A percentile compares a stretch with the other conserved stretches of the same genome.
phyloP scores from a whole-genome alignment of 2,797 vertebrate species.

The Dendrocincla tyrannina region DNA sequence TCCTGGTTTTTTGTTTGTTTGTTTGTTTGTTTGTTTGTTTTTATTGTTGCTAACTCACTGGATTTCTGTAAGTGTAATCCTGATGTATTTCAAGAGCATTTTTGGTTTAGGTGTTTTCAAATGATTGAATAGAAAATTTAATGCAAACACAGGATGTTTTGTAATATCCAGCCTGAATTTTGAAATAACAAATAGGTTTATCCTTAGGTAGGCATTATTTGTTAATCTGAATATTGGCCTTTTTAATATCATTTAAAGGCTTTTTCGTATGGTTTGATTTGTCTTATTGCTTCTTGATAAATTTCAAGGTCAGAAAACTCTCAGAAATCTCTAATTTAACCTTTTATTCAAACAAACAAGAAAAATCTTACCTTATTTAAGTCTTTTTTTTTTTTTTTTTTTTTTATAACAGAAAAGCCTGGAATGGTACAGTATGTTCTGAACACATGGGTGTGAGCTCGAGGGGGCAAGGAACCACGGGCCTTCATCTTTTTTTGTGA shows the following conservation, averaged over 20 bases:
- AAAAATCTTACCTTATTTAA: not conserved
- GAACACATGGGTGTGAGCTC: not conserved
- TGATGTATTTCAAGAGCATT: not conserved
- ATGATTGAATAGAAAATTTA: not conserved
- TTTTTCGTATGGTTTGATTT: not conserved
- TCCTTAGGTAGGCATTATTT: not conserved
- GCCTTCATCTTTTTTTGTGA: not conserved
- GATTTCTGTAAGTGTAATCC: not conserved
- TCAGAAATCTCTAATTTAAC: not conserved
- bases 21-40: not conserved
- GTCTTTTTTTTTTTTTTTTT: not conserved
- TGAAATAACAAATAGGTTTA: not conserved
- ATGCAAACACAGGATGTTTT: not conserved
- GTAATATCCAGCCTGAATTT: not conserved
- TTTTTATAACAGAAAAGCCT: not conserved
- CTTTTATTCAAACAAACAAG: not conserved
- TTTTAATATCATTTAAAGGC: not conserved
- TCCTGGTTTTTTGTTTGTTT: fast-evolving
- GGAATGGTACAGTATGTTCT: not conserved
- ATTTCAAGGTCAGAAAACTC: not conserved
- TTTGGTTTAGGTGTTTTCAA: not conserved
- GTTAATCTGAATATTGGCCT: not conserved
- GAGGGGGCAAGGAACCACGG: not conserved
- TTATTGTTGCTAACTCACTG: not conserved
- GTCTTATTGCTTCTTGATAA: not conserved